A percentile compares a stretch with the other conserved stretches of the same genome.
phyloP scores from a whole-genome alignment of 2,888 invertebrate genomes.

The Coenonympha arcania region DNA sequence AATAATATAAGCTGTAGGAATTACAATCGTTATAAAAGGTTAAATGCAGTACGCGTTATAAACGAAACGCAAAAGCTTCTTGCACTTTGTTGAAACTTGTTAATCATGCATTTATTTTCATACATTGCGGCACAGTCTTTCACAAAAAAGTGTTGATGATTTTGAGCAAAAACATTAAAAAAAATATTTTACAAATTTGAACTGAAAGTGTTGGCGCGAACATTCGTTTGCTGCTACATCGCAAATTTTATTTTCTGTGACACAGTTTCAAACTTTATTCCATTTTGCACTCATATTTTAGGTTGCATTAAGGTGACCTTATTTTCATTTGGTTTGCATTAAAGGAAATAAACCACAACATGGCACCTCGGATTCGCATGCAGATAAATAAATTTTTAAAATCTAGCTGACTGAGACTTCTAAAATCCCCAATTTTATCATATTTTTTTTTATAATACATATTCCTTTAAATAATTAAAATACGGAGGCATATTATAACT shows the following conservation, averaged over 20 bases:
- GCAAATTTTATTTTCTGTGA: constrained; percentile 33
- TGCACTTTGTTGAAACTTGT: background rate
- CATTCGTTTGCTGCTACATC: constrained; percentile 32
- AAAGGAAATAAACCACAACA: constrained; percentile 20
- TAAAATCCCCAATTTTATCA: background rate
- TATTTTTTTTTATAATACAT: no score
- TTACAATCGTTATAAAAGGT: no score
- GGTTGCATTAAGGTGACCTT: constrained; percentile 35
- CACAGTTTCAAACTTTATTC: constrained; percentile 39
- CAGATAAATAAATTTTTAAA: constrained; percentile 10
- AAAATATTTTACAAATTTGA: constrained; percentile 27
- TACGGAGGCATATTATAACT: no score
- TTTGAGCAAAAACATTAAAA: constrained; percentile 1
- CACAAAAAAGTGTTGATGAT: constrained; percentile 2
- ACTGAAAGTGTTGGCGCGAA: constrained; percentile 39
- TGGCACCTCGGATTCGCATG: constrained; percentile 17
- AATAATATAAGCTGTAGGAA: background rate
- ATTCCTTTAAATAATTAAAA: no score
- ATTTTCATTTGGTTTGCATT: constrained; percentile 36
- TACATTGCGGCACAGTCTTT: background rate
- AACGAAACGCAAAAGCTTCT: background rate
- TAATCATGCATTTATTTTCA: constrained; percentile 5
- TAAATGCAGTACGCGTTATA: background rate
- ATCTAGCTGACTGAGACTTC: background rate
- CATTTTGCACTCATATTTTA: constrained; percentile 39